Evolutionary conservation across 2,797 vertebrate genomes (phyloP), one percentile per base, ranked within the genome.

Genomic region (Naso thynnoides): DNA sequence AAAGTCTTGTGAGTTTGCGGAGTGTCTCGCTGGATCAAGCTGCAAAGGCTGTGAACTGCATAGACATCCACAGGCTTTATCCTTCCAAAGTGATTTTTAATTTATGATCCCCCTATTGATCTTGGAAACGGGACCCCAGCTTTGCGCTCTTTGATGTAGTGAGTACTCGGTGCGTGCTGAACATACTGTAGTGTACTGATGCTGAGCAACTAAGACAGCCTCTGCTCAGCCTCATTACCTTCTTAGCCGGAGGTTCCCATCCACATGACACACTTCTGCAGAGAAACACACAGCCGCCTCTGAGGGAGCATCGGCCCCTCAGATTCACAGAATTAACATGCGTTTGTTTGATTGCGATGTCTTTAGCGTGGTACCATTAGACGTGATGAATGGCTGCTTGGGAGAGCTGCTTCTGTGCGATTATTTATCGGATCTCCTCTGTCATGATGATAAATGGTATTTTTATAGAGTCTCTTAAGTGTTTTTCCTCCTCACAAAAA

Each of bases 71-170:
- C 57, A 53, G 69, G 70, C 55, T 38, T 69, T 18, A 69, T 73
- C 57, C 74, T 73, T 84, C 77, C 59, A 69, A 73, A 70, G 82
- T 49, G 77, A 91, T 90, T 78, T 90, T 83, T 91, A 88, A 92
- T 92, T 85, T 64, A 90, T 88, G 90, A 89, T 89, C 81, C 77
- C 66, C 55, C 53, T 72, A 88, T 86, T 87, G 88, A 92, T 90
- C 81, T 87, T 79, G 64, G 70, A 80, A 91, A 78, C n/a, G 71
- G 84, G 78, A 75, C 59, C 52, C 38, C 1, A 1, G 70, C 61
- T 54, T 76, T 47, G 67, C 48, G 16, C 58, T 64, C 86, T 92
- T 92, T 93, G 91, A 90, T 87, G 84, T 85, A 74, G 44, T 62
- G 63, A 85, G 75, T 33, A 2, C 74, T 65, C 27, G 0, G 48